Evolutionary conservation across 2,888 invertebrate species (phyloP), one percentile per base, ranked within the genome.

Genomic region (Ichneumoninae sp.): DNA sequence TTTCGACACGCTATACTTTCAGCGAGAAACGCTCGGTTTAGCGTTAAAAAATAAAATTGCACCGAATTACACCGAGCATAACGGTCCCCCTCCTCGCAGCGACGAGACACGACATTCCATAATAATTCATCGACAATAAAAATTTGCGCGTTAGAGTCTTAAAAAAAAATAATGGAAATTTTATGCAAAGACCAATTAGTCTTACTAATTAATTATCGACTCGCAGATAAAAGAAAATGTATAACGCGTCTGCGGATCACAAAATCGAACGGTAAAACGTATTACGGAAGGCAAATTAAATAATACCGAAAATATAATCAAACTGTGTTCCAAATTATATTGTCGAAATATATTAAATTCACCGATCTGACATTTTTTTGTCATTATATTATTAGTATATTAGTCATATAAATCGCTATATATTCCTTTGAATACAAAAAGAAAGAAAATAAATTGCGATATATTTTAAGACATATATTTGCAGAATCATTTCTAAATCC

Each of bases 1-100:
- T 65, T 62, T 62, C 62, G 62, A 62, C 62, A 62, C 62, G 62
- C 33, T 62, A 62, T 13, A 62, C 30, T 62, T 62, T 33, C 62
- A 62, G 57, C 26, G 13, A 57, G 57, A 26, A 57, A 26, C 26
- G 1, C 62, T 33, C 62, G n/a, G n/a, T 30, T 30, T 33, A 3
- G 30, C 33, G 62, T 16, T 30, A n/a, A 26, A 16, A 13, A 30
- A 62, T 16, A 30, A 62, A 62, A 30, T 33, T 13, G 30, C 62
- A 33, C n/a, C 62, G 30, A 62, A 62, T 62, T 26, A 26, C 57
- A 22, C 16, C 13, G 44, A 47, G 13, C 44, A 16, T 47, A 47
- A 47, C 44, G 16, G 16, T 1, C 3, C 4, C 16, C 44, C 13
- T 47, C 44, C 44, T 3, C 44, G 16, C 13, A 47, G 3, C 16